Conservation (phyloP, 1,140 invertebrate species). For the Zaprionus tsacasi region DNA sequence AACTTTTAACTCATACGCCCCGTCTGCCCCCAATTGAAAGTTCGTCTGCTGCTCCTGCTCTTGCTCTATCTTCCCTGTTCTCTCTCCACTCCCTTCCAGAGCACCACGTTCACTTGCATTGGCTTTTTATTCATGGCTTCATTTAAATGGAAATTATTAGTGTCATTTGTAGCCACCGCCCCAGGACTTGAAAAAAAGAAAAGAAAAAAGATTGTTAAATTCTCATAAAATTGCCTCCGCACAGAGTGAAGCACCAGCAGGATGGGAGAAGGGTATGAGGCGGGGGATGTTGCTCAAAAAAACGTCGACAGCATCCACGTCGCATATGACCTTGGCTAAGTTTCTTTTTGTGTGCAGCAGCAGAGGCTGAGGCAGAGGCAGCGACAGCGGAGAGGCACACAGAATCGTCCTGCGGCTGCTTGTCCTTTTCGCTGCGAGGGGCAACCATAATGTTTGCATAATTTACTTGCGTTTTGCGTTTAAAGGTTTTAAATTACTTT, state of each 20-base stretch:
- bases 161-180: constrained; percentile 70
- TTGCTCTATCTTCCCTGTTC: not conserved
- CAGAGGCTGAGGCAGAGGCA: constrained; percentile 10
- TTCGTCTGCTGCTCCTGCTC: constrained; percentile 21
- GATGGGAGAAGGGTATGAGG: constrained; percentile 1
- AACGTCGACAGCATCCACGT: constrained; percentile 56
- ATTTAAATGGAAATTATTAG: constrained; percentile 82
- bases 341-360: constrained; percentile 35
- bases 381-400: not conserved
- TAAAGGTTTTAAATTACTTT: constrained; percentile 83
- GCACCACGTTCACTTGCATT: constrained; percentile 57
- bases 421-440: constrained; percentile 60
- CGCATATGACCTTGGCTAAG: constrained; percentile 72
- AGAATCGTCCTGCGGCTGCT: constrained; percentile 14
- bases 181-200: constrained; percentile 14
- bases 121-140: constrained; percentile 72
- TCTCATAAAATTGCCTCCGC: constrained; percentile 71
- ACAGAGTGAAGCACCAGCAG: not conserved
- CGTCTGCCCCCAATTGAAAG: constrained; percentile 32
- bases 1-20: constrained; percentile 7
- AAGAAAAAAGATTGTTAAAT: constrained; percentile 51
- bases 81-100: not conserved
- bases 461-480: constrained; percentile 79
- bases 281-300: not conserved
- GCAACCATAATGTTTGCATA: constrained; percentile 79